Conservation (phyloP, 2,888 invertebrate species). For the Periphyllus acericola region DNA sequence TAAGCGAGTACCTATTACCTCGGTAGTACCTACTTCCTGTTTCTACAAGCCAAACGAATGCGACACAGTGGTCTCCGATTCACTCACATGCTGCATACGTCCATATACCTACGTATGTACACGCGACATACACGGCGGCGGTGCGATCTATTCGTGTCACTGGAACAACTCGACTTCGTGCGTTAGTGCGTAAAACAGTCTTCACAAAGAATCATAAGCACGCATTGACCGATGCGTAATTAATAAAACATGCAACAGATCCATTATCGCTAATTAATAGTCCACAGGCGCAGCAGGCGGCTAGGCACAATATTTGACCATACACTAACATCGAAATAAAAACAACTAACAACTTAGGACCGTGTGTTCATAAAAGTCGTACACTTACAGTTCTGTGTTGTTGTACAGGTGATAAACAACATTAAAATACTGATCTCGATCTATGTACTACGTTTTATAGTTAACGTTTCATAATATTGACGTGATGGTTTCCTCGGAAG, state of each 20-base stretch:
- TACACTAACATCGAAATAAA: neutral
- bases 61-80: neutral
- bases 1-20: too few relatives aligned
- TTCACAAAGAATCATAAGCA: neutral
- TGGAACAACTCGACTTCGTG: neutral
- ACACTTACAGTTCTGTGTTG: too few relatives aligned
- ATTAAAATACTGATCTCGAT: too few relatives aligned
- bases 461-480: too few relatives aligned
- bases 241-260: constrained; percentile 22
- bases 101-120: neutral
- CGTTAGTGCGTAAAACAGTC: neutral
- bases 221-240: neutral
- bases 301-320: neutral
- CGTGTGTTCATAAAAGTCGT: neutral
- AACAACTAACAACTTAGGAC: neutral
- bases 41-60: neutral
- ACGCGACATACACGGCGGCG: too few relatives aligned
- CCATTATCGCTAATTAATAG: neutral
- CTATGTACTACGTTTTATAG: too few relatives aligned
- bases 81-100: neutral
- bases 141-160: neutral
- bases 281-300: neutral
- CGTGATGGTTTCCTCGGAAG: too few relatives aligned
- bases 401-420: too few relatives aligned
- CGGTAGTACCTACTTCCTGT: neutral